Evolutionary conservation across 2,113 vertebrate genomes (phyloP), one percentile per base, ranked within the genome.

Genomic region (Miniopterus natalensis): DNA sequence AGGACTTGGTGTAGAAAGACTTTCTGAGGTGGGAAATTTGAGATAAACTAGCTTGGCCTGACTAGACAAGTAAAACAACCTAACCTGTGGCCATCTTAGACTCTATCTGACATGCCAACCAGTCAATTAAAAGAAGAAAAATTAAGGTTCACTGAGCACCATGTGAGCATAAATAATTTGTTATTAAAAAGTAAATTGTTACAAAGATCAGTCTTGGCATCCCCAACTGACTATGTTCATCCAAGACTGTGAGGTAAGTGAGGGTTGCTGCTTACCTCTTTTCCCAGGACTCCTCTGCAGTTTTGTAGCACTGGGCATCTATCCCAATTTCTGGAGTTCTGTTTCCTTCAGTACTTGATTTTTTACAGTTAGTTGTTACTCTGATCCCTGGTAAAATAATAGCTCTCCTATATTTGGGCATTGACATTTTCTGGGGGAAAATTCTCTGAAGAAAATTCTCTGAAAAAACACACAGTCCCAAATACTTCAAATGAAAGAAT

Each of bases 321-420:
- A 31, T 29, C n/a, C n/a, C 45, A 68, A 47, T 94, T 91, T 94
- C 53, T 68, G 27, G 8, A 55, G 18, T 85, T 29, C n/a, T 78
- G 1, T 74, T 87, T 29, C n/a, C 18, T 59, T 81, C 84, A 66
- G 29, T 20, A 68, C 8, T 61, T 97, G 53, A 85, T 55, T 90
- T 53, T 88, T 31, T 78, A 8, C 31, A 66, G 21, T 92, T 92
- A 85, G 1, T 85, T 81, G 13, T 78, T 71, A 92, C 15, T 74
- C 20, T 81, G n/a, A 70, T 80, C 88, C 18, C 29, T 95, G 13
- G 40, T 85, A 77, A 94, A 92, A 81, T 92, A 95, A 85, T 77
- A 91, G 25, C 4, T 77, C 27, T 84, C 61, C 10, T 79, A 90
- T 90, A 21, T 75, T 47, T 90, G 49, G n/a, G 2, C 42, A 78